Evolutionary conservation across 92 coral and sea anemone genomes (phyloP).

Genomic region (Phenganax subtilis): DNA sequence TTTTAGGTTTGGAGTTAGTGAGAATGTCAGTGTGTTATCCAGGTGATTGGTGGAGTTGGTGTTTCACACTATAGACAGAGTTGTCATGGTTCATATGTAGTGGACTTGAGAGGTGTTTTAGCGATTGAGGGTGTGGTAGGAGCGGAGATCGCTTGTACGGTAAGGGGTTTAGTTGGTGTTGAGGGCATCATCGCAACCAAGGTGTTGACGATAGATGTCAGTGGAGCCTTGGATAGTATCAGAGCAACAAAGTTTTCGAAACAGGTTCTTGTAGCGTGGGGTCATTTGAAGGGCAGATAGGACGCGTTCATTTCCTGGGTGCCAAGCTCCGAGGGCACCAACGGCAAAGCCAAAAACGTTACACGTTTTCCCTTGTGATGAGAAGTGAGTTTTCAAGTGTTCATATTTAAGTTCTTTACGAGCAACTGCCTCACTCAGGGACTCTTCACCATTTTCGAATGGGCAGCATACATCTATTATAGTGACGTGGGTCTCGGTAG

Average conservation of each 20-base stretch:
- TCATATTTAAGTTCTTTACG: background rate
- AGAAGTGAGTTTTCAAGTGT: background rate
- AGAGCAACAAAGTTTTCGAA: background rate
- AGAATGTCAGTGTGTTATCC: too few species aligned
- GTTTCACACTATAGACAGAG: too few species aligned
- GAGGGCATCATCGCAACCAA: too few species aligned
- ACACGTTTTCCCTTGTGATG: background rate
- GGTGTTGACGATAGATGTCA: too few species aligned
- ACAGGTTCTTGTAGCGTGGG: background rate
- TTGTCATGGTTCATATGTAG: too few species aligned
- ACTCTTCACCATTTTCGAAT: background rate
- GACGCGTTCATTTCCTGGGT: background rate
- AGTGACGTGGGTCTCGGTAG: background rate
- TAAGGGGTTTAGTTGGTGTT: too few species aligned
- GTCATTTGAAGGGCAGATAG: background rate
- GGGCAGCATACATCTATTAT: conserved; percentile 5
- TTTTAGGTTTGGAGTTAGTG: too few species aligned
- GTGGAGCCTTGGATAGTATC: background rate
- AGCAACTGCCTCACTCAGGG: background rate
- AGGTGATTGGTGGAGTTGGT: too few species aligned
- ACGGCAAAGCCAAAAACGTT: background rate
- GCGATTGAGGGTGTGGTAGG: too few species aligned
- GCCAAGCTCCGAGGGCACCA: background rate
- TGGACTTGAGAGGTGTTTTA: too few species aligned
- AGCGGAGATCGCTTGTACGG: too few species aligned